phyloP scores from a whole-genome alignment of 92 coral and sea anemone genomes.

The Phenganax stokvisi region DNA sequence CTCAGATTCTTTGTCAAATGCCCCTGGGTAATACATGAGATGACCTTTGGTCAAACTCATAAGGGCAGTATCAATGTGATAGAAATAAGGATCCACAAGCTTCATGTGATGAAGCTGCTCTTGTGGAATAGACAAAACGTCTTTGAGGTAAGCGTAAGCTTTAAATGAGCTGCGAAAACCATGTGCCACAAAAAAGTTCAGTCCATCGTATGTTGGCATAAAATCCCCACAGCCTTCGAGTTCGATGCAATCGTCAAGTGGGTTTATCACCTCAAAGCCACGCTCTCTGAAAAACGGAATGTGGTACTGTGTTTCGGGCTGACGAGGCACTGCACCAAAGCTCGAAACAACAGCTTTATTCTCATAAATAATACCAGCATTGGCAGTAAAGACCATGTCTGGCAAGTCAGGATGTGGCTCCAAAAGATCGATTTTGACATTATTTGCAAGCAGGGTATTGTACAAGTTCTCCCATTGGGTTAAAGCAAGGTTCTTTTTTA shows the following conservation, averaged over 20 bases:
- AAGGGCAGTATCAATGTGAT: constrained; percentile 29
- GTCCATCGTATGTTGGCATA: constrained; percentile 27
- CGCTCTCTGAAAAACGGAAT: constrained; percentile 26
- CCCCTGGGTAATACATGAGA: constrained; percentile 29
- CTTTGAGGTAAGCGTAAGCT: constrained; percentile 15
- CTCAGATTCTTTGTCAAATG: constrained; percentile 15
- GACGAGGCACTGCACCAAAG: constrained; percentile 32
- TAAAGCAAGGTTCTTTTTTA: neutral
- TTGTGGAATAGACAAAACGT: constrained; percentile 9
- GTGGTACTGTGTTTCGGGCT: constrained; percentile 16
- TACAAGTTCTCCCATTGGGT: constrained; percentile 25
- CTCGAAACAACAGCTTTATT: constrained; percentile 25
- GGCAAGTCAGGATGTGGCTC: constrained; percentile 10
- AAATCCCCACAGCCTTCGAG: constrained; percentile 33
- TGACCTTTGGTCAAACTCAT: constrained; percentile 27
- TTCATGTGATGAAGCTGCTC: constrained; percentile 33
- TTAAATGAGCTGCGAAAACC: constrained; percentile 27
- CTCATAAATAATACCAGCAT: constrained; percentile 21
- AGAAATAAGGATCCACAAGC: constrained; percentile 22
- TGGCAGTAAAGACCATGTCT: constrained; percentile 36
- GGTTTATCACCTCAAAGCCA: constrained; percentile 37
- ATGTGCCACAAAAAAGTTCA: constrained; percentile 31
- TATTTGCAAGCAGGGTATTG: constrained; percentile 18
- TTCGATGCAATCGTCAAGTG: constrained; percentile 20
- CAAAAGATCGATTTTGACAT: constrained; percentile 20